Conservation (phyloP, 1,140 invertebrate species). For the Aphelenchoides avenae region DNA sequence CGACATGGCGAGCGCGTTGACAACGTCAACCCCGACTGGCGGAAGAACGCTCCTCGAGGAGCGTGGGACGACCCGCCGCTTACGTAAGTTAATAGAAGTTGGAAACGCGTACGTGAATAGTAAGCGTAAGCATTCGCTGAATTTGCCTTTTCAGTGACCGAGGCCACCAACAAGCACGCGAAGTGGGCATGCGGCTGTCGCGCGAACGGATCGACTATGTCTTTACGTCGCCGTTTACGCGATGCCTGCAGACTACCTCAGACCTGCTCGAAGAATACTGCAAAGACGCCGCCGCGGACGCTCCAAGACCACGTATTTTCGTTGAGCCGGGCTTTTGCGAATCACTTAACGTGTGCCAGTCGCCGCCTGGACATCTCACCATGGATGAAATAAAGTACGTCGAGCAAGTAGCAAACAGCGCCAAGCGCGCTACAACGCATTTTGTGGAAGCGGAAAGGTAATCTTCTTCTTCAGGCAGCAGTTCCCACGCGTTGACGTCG, state of each 20-base stretch:
- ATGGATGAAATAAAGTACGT: slow-evolving; percentile 46
- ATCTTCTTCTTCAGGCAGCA: slow-evolving; percentile 18
- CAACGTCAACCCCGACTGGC: slow-evolving; percentile 47
- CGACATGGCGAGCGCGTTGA: slow-evolving; percentile 55
- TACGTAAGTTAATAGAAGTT: slow-evolving; percentile 38
- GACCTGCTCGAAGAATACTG: slow-evolving; percentile 22
- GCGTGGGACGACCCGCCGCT: slow-evolving; percentile 53
- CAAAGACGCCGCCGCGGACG: slow-evolving; percentile 14
- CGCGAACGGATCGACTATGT: slow-evolving; percentile 39
- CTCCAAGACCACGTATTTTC: slow-evolving; percentile 18
- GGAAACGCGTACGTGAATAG: neutral
- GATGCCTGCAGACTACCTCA: slow-evolving; percentile 51
- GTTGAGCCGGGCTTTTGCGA: slow-evolving; percentile 52
- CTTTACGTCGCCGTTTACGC: slow-evolving; percentile 52
- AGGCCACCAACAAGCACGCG: slow-evolving; percentile 41
- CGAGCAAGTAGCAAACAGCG: slow-evolving; percentile 17
- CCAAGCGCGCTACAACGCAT: slow-evolving; percentile 9
- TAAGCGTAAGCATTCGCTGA: slow-evolving; percentile 16
- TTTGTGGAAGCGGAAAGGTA: neutral
- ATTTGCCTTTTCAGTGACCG: slow-evolving; percentile 41
- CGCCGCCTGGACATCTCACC: slow-evolving; percentile 45
- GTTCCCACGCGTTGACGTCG: slow-evolving; percentile 25
- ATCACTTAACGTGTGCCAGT: slow-evolving; percentile 50
- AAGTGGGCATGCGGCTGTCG: slow-evolving; percentile 37
- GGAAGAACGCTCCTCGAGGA: slow-evolving; percentile 37